Percentiles rank a stretch among this genome's conserved stretches.
phyloP scores from a whole-genome alignment of 2,797 vertebrate genomes.

The Perdix hodgsoniae region DNA sequence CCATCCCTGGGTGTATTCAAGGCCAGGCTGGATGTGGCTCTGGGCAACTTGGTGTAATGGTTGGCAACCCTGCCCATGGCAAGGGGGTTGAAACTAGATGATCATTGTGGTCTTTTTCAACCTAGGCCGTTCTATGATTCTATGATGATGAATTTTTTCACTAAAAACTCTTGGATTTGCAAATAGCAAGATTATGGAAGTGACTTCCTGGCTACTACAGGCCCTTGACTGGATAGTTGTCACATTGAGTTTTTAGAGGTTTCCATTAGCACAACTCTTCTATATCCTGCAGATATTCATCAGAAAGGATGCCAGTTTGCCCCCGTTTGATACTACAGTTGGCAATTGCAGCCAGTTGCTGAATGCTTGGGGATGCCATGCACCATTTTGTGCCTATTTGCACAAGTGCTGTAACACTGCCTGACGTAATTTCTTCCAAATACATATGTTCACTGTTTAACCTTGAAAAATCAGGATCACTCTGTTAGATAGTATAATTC shows the following conservation, averaged over 20 bases:
- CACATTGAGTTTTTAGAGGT: not conserved
- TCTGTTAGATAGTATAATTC: not conserved
- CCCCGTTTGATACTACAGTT: not conserved
- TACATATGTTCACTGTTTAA: not conserved
- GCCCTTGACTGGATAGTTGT: not conserved
- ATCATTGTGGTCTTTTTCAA: no score
- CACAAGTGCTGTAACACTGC: not conserved
- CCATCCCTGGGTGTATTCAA: no score
- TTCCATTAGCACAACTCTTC: not conserved
- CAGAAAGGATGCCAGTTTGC: not conserved
- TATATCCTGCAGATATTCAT: not conserved
- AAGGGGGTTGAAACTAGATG: no score
- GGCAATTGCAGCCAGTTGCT: not conserved
- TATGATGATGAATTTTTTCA: not conserved
- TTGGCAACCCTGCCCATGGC: no score
- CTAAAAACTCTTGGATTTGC: not conserved
- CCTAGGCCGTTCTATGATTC: no score
- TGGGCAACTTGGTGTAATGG: no score
- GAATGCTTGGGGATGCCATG: not conserved
- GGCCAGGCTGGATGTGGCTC: no score
- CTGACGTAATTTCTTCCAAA: not conserved
- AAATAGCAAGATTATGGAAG: not conserved
- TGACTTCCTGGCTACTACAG: not conserved
- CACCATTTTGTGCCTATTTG: not conserved
- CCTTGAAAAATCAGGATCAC: constrained; percentile 26